Evolutionary conservation across 2,888 invertebrate species (phyloP), one percentile per base, ranked within the genome.

Genomic region (Chloroclysta siterata): DNA sequence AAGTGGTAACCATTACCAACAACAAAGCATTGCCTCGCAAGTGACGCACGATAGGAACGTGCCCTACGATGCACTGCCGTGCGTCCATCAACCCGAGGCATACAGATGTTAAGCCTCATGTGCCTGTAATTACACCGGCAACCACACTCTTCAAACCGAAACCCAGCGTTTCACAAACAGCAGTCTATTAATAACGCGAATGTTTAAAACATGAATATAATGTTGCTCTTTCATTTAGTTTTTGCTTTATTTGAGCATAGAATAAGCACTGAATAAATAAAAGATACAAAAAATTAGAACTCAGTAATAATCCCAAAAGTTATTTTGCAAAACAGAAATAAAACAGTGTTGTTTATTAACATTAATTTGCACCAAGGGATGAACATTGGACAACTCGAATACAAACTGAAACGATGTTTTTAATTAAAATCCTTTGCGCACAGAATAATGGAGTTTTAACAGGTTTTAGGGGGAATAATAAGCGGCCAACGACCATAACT

Each of bases 381-480:
- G 68, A 59, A 60, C 68, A 36, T 33, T 64, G 65, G 62, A 48
- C 55, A 60, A 60, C 53, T 63, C 17, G 53, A 63, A 68, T 65
- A 62, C 65, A 67, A 70, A 65, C 67, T 58, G 51, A 17, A 60
- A 55, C 67, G 53, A 63, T 70, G 65, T 68, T 70, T 69, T 71
- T 72, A 72, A 72, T 72, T 72, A 72, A 71, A 71, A 69, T 63
- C 63, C 65, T 65, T 50, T 41, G 59, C 63, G 60, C 56, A 52
- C 62, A 54, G 60, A 66, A 67, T 68, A 69, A 69, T 60, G 60
- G 64, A 44, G 63, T 53, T 63, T 68, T 62, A 69, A 65, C 66
- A 62, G 65, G 65, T 69, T 69, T 68, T 62, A 63, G 66, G 62
- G 57, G 58, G 56, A 48, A 60, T 57, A 59, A 64, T 61, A 56